A percentile compares a stretch with the other conserved stretches of the same genome.
phyloP scores from a whole-genome alignment of 2,888 invertebrate species.

The Tineola bisselliella region DNA sequence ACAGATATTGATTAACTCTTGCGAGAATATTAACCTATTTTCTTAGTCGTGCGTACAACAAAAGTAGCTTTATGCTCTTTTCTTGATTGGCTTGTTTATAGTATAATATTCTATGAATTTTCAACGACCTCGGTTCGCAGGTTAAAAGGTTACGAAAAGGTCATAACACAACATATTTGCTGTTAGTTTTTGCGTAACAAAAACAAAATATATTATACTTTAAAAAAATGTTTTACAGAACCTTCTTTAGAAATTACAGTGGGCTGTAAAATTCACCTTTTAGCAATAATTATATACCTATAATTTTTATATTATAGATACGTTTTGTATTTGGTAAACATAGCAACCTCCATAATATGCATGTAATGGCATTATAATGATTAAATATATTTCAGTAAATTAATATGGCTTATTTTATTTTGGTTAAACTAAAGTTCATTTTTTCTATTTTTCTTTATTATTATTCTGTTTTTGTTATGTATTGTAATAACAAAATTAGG shows the following conservation, averaged over 20 bases:
- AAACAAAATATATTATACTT: neutral
- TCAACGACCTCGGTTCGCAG: neutral
- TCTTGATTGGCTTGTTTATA: neutral
- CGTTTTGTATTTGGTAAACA: neutral
- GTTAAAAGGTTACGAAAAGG: constrained; percentile 3
- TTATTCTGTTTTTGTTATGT: neutral
- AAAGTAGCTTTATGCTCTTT: neutral
- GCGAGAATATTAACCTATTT: neutral
- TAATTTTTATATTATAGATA: neutral
- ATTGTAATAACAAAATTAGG: too few relatives aligned
- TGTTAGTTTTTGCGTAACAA: neutral
- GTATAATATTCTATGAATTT: neutral
- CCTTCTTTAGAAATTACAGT: too few relatives aligned
- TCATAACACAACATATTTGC: neutral
- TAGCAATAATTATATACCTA: too few relatives aligned
- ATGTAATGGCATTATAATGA: neutral
- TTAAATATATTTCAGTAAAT: neutral
- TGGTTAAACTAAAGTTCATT: too few relatives aligned
- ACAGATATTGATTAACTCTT: neutral
- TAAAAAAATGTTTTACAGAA: neutral
- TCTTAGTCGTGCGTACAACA: neutral
- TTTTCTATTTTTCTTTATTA: neutral
- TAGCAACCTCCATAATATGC: neutral
- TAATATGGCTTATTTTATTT: neutral
- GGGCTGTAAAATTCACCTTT: too few relatives aligned